These are phyloP conservation scores for Epinephelus cyanopodus DNA, from an alignment of 2,113 vertebrate genomes.

Conservation along the genomic window DNA sequence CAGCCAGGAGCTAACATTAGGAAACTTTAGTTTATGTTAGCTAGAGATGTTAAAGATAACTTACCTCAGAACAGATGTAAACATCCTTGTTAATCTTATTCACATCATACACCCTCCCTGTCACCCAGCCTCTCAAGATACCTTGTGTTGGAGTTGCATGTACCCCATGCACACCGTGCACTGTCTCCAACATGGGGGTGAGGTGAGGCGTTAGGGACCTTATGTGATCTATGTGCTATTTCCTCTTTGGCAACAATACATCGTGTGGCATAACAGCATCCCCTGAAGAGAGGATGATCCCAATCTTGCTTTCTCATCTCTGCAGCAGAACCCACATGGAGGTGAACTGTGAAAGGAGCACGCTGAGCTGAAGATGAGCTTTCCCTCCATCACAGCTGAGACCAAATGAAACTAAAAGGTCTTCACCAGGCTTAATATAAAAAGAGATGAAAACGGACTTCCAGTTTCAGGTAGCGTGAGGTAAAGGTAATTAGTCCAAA, in stretches of 20 bases:
- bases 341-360: constrained; percentile 31
- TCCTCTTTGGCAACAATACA: constrained; percentile 13
- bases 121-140: no score
- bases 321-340: neutral
- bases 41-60: no score
- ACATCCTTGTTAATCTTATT: no score
- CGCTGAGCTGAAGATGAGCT: constrained; percentile 63
- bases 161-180: neutral
- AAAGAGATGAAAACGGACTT: constrained; percentile 14
- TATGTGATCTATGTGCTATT: constrained; percentile 26
- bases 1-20: no score
- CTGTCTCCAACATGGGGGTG: neutral
- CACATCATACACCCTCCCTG: no score
- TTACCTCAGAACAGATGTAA: no score
- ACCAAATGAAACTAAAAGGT: constrained; percentile 27
- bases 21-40: no score
- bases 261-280: constrained; percentile 3
- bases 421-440: neutral
- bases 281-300: constrained; percentile 30
- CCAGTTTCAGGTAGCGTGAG: constrained; percentile 28
- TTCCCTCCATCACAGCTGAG: constrained; percentile 36
- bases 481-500: constrained; percentile 18
- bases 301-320: neutral
- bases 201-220: neutral
- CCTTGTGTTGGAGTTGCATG: no score